Evolutionary conservation across 2,797 vertebrate genomes (phyloP), one percentile per base, ranked within the genome.

Genomic region (Bufotes viridis): DNA sequence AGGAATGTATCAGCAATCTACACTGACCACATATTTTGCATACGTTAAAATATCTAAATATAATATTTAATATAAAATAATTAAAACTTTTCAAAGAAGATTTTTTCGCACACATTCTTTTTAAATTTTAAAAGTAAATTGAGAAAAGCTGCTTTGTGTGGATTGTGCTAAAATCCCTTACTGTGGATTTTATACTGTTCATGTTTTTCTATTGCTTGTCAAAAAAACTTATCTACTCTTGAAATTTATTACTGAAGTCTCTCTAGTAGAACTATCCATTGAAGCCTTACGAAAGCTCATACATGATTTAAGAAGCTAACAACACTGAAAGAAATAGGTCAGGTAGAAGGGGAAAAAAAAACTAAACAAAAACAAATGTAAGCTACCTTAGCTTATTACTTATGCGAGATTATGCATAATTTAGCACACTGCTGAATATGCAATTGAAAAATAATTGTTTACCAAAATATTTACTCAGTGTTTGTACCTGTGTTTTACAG

Each of bases 371-470:
- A 90, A 90, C 93, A 94, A 95, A 95, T 96, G 95, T 96, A 95
- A 96, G 95, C 94, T 95, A 96, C 94, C 95, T 96, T 95, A 93
- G 92, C 95, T 95, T 96, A 96, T 96, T 96, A 95, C 95, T 96
- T 96, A 96, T 96, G 95, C 95, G 96, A 96, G 95, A 96, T 95
- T 96, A 96, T 96, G 95, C 95, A 96, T 96, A 96, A 96, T 96
- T 96, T 96, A 96, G 94, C 94, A 95, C 92, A 93, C 95, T 96
- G 94, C 94, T 96, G 95, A 96, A 96, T 96, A 96, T 96, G 95
- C 95, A 96, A 94, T 94, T 93, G 88, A 91, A 94, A 95, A 96
- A 96, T 95, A 95, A 96, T 96, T 96, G 95, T 96, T 96, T 96
- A 96, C 96, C 94, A 96, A 96, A 96, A 96, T 96, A 96, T 96